Evolutionary conservation across 2,113 vertebrate species (phyloP), one percentile per base, ranked within the genome.

Genomic region (Dryoscopus gambensis): DNA sequence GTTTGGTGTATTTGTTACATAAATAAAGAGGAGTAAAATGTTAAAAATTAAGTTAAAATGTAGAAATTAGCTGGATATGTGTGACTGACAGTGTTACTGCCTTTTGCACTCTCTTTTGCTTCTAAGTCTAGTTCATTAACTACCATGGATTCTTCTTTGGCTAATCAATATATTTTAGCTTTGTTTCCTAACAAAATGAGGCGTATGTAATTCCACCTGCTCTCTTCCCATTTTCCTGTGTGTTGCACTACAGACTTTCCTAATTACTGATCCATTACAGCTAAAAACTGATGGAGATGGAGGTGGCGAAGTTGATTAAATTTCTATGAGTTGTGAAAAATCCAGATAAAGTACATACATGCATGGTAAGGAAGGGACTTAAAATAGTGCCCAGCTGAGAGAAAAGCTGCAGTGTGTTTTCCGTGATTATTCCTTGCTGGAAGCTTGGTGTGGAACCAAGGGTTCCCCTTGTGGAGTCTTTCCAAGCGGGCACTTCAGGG

Each of bases 41-140:
- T 39, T 68, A 35, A 79, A 75, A 88, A 42, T 33, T 15, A 56
- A 37, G 16, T 80, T 37, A 64, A 55, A 89, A 25, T 65, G n/a
- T 10, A 30, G n/a, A 52, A 71, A 53, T 25, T 18, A 40, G 15
- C 28, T 65, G 63, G 27, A 57, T 84, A 6, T 21, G 2, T 73
- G 37, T 53, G 46, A 60, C 27, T 80, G 56, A 37, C 1, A 3
- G 9, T 0, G 0, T 68, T 59, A 17, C 15, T 47, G 37, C 35
- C 6, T 73, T 80, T 68, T 90, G 37, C 40, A 35, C 1, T 49
- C 1, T 44, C 33, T 37, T 39, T 40, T 80, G 5, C 23, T 75
- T 57, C 33, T 10, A 28, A 60, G 35, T 57, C 31, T 30, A 39
- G 14, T 64, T 86, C 22, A 21, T 53, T 84, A 76, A 50, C 62